Percentiles rank a stretch among this genome's conserved stretches.
These are phyloP conservation scores for Conus canariensis DNA, from an alignment of 2,888 invertebrate species.

Conservation along the genomic window DNA sequence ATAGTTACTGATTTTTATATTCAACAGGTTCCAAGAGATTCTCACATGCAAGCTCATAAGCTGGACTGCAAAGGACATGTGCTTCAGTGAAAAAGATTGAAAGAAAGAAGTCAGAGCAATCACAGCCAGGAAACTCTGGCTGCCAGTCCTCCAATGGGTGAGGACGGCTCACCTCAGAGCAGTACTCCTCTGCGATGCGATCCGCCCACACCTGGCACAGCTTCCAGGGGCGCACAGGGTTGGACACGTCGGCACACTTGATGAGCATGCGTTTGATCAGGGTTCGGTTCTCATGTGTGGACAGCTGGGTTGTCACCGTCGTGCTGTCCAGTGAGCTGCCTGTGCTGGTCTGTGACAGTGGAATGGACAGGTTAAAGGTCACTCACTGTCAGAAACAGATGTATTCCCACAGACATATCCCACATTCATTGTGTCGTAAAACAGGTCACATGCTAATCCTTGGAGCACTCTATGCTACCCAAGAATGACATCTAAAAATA, in stretches of 20 bases:
- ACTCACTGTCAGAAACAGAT: background rate
- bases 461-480: no score
- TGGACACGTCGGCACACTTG: slow-evolving; percentile 98
- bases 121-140: no score
- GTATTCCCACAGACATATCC: background rate
- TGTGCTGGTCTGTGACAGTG: slow-evolving; percentile 17
- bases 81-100: no score
- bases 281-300: slow-evolving; percentile 85
- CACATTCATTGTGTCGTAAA: no score
- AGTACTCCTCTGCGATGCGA: slow-evolving; percentile 98
- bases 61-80: no score
- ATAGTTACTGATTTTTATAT: no score
- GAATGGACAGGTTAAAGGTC: background rate
- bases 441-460: no score
- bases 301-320: slow-evolving; percentile 58
- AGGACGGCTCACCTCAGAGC: slow-evolving; percentile 84
- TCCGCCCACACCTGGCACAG: slow-evolving; percentile 92
- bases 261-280: slow-evolving; percentile 97
- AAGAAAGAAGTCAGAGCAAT: no score
- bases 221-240: slow-evolving; percentile 92
- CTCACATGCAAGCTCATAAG: no score
- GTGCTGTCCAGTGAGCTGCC: slow-evolving; percentile 31
- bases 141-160: no score
- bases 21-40: no score
- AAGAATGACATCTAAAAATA: no score